Percentiles rank a stretch among this genome's conserved stretches.
Conservation (phyloP, 2,113 vertebrate genomes). For the Triplophysa siluroides region DNA sequence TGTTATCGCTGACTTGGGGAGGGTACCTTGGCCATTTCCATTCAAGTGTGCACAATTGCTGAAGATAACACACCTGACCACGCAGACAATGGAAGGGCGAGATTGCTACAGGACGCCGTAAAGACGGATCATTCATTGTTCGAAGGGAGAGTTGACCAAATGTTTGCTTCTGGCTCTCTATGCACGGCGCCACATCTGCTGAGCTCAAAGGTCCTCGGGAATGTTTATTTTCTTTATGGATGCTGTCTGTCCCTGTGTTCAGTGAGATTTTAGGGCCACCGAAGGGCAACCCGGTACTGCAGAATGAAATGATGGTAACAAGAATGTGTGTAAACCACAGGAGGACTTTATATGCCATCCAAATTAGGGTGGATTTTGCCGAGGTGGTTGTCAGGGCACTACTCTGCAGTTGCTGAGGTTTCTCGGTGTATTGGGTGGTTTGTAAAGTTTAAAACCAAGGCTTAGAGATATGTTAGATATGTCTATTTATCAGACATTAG, state of each 20-base stretch:
- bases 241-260: slow-evolving; percentile 56
- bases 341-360: too few species aligned
- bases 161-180: slow-evolving; percentile 42
- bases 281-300: slow-evolving; percentile 43
- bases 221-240: slow-evolving; percentile 56
- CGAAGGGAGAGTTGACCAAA: slow-evolving; percentile 11
- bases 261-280: slow-evolving; percentile 58
- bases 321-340: neutral
- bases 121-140: slow-evolving; percentile 47
- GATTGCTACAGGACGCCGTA: neutral
- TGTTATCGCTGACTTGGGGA: slow-evolving; percentile 52
- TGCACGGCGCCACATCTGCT: slow-evolving; percentile 4
- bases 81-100: slow-evolving; percentile 4
- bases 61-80: slow-evolving; percentile 48
- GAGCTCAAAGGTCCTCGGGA: neutral
- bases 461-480: too few species aligned
- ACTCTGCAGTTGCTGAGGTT: too few species aligned
- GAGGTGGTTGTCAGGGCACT: too few species aligned
- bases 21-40: slow-evolving; percentile 1
- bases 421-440: too few species aligned
- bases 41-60: slow-evolving; percentile 38
- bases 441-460: too few species aligned
- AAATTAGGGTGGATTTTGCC: too few species aligned
- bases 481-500: neutral
- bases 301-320: slow-evolving; percentile 1